These are phyloP conservation scores for Caloenas nicobarica DNA, from an alignment of 2,113 vertebrate genomes.

Conservation along the genomic window DNA sequence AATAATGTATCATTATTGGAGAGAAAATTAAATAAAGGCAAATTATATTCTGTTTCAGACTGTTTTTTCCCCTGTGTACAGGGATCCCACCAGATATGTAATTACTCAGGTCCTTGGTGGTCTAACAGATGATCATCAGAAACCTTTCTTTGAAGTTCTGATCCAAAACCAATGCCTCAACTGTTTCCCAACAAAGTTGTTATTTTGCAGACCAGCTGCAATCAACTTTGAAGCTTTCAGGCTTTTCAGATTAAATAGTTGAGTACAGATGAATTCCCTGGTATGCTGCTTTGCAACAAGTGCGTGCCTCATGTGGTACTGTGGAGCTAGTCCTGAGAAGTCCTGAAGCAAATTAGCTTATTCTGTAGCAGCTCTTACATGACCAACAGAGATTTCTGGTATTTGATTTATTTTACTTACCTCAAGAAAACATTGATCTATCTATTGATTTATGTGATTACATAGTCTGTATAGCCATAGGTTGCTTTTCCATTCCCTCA, in stretches of 20 bases:
- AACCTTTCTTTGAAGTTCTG: not conserved
- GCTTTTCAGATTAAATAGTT: not conserved
- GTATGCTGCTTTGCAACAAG: not conserved
- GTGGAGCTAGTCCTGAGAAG: not conserved
- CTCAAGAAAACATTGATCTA: not conserved
- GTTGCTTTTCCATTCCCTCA: not conserved
- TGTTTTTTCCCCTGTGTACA: not conserved
- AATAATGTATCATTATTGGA: not conserved
- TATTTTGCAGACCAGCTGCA: not conserved
- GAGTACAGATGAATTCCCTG: not conserved
- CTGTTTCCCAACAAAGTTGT: not conserved
- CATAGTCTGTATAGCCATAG: not conserved
- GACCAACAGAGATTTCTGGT: not conserved
- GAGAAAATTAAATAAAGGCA: constrained; percentile 21
- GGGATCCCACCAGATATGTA: not conserved
- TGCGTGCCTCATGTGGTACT: rapidly evolving
- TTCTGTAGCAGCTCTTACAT: not conserved
- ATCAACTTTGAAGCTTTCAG: not conserved
- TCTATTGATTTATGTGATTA: not conserved
- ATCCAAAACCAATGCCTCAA: not conserved
- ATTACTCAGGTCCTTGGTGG: not conserved
- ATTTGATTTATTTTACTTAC: not conserved
- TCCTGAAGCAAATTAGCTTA: not conserved
- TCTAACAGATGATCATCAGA: not conserved
- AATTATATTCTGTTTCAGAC: not conserved